Base-by-base conservation (phyloP, 2,888 invertebrate genomes). In the Oligia fasciuncula region DNA sequence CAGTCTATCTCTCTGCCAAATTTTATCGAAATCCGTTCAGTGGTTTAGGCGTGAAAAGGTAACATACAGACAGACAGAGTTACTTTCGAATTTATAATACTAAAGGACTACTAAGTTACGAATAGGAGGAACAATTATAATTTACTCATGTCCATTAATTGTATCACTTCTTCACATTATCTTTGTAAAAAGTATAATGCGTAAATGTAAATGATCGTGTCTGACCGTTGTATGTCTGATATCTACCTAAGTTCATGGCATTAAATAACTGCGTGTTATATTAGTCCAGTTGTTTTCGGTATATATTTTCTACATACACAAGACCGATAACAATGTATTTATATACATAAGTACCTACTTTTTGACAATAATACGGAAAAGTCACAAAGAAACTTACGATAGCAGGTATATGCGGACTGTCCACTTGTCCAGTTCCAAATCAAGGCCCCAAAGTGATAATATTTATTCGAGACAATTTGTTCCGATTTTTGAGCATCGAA, bases 161-260 rank as follows among this genome's bases (percentile, higher is more conserved):
- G 67, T 76, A 73, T 69, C 54, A 69, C 23, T 79, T 76, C 69
- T 69, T 43, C 57, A 73, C 65, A 60, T 73, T 88, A 88, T 87
- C 85, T 81, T n/a, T 81, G 76, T 51, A 72, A 87, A 83, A 73
- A 78, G 75, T 69, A 62, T 80, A 68, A 46, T 83, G 79, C 88
- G 89, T 80, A 87, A 60, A 73, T 23, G 4, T 73, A 69, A 69
- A 80, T 65, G 71, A 72, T 66, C 67, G 29, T 54, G 69, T 23
- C 65, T 85, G 84, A 87, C 86, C 85, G 85, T 79, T 84, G 78
- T 74, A 79, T 13, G 79, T 68, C 57, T 60, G 81, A 87, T 86
- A 85, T 70, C 69, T 73, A 88, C 79, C 83, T 87, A 91, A 85
- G 87, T 90, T 88, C 85, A 89, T 79, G 69, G n/a, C 51, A 80